Conservation (phyloP, 2,888 invertebrate species). For the Sylvicola fuscatus region DNA sequence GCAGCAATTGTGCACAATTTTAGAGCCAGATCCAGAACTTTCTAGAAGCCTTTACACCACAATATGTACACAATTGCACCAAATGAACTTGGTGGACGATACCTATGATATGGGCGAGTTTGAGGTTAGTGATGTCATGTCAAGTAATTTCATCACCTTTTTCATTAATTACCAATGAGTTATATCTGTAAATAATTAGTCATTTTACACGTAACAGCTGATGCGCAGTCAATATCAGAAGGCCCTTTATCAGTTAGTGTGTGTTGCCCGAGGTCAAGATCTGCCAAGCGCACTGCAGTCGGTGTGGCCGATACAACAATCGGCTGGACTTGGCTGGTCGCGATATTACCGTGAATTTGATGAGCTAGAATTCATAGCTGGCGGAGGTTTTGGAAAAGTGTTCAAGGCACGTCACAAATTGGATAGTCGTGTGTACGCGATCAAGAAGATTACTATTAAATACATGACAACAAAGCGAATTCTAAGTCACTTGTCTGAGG, state of each 20-base stretch:
- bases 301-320: constrained; percentile 29
- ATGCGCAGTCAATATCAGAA: constrained; percentile 46
- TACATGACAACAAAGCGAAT: constrained; percentile 40
- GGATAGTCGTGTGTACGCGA: constrained; percentile 57
- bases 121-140: constrained; percentile 19
- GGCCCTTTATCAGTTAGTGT: constrained; percentile 40
- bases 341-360: constrained; percentile 48
- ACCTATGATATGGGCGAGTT: constrained; percentile 49
- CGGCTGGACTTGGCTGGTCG: constrained; percentile 36
- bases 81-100: constrained; percentile 47
- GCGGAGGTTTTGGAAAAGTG: constrained; percentile 57
- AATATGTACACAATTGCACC: constrained; percentile 43
- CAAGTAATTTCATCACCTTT: background rate
- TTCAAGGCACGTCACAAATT: constrained; percentile 52
- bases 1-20: constrained; percentile 40
- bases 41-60: constrained; percentile 40
- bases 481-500: constrained; percentile 48
- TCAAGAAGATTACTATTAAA: constrained; percentile 52
- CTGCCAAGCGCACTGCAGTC: constrained; percentile 28
- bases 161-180: background rate
- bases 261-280: constrained; percentile 34
- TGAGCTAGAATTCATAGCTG: constrained; percentile 35
- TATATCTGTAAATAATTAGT: background rate
- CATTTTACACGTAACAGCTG: constrained; percentile 12
- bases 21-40: constrained; percentile 36